Conservation (phyloP, 2,113 vertebrate species). For the Barbus barbus region DNA sequence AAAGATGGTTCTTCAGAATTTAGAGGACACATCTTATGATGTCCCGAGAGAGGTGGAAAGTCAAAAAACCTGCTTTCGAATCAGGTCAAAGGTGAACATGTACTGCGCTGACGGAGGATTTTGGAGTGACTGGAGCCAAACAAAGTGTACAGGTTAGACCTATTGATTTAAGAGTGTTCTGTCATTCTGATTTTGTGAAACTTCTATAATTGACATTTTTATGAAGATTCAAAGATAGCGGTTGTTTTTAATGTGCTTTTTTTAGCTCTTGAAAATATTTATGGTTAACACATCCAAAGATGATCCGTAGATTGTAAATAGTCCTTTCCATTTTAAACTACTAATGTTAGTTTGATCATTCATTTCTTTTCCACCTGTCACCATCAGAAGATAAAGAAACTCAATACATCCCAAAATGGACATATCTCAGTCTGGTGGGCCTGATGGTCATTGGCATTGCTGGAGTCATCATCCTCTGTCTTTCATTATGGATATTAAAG, state of each 20-base stretch:
- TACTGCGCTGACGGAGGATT: slow-evolving; percentile 67
- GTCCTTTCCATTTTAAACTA: background rate
- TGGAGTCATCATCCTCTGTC: slow-evolving; percentile 24
- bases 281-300: background rate
- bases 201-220: background rate
- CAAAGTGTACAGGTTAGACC: slow-evolving; percentile 62
- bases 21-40: slow-evolving; percentile 35
- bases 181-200: background rate
- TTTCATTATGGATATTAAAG: slow-evolving; percentile 44
- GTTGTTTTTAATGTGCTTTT: no score
- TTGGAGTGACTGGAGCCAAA: slow-evolving; percentile 74
- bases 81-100: slow-evolving; percentile 66
- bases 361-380: background rate
- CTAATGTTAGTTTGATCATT: background rate
- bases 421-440: background rate
- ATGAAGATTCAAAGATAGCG: background rate
- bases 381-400: slow-evolving; percentile 7
- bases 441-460: background rate
- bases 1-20: slow-evolving; percentile 18
- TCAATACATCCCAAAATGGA: no score
- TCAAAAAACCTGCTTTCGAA: slow-evolving; percentile 61
- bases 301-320: background rate
- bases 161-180: background rate
- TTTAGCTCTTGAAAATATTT: background rate
- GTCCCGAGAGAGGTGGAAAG: background rate